A percentile compares a stretch with the other conserved stretches of the same genome.
Conservation (phyloP, 1,140 invertebrate genomes). For the Diorhabda carinulata region DNA sequence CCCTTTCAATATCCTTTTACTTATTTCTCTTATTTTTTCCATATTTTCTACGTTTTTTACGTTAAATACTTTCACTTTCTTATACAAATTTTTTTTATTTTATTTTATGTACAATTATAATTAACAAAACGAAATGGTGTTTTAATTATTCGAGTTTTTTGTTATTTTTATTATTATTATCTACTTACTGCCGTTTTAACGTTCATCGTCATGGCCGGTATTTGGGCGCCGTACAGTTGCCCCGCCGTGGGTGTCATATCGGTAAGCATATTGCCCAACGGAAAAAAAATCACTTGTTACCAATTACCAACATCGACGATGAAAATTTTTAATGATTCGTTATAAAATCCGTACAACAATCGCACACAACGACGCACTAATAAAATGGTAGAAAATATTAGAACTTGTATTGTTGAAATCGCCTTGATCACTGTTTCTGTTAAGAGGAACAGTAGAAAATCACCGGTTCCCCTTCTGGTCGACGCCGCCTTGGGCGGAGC, state of each 20-base stretch:
- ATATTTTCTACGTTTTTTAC: too few relatives aligned
- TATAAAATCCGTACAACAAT: conserved; percentile 22
- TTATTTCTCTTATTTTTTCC: too few relatives aligned
- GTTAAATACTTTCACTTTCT: too few relatives aligned
- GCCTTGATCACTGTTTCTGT: conserved; percentile 47
- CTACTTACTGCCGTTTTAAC: conserved; percentile 49
- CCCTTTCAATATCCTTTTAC: too few relatives aligned
- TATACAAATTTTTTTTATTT: too few relatives aligned
- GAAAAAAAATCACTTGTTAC: conserved; percentile 16
- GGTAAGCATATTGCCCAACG: conserved; percentile 49
- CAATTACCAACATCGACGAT: conserved; percentile 13
- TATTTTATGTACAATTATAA: too few relatives aligned
- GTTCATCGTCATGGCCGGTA: conserved; percentile 56
- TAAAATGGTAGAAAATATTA: conserved; percentile 22
- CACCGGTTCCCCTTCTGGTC: conserved; percentile 45
- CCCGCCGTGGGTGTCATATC: conserved; percentile 56
- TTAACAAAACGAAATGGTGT: too few relatives aligned
- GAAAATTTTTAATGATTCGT: too few relatives aligned
- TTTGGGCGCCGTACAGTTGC: conserved; percentile 55
- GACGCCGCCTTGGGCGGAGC: conserved; percentile 28
- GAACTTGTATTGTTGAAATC: conserved; percentile 46
- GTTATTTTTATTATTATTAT: neutral
- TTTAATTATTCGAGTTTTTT: too few relatives aligned
- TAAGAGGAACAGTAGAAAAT: conserved; percentile 45
- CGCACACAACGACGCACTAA: conserved; percentile 25